Conservation (phyloP, 92 coral and sea anemone species). For the Chrysogorgia sp. region DNA sequence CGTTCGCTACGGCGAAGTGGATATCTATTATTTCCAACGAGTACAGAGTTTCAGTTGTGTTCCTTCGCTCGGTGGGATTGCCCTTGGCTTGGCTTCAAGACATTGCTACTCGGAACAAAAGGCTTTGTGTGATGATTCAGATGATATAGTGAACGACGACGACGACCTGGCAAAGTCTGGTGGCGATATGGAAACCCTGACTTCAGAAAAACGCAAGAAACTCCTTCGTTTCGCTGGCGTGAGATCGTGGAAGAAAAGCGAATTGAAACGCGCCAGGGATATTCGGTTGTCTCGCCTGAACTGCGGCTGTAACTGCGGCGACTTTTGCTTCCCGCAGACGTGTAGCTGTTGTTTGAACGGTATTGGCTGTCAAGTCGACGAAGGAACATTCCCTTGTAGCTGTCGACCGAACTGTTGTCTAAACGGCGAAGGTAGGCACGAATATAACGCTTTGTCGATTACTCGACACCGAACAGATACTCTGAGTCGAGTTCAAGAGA, state of each 20-base stretch:
- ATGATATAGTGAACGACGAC: not conserved
- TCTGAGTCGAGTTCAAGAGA: conserved; percentile 17
- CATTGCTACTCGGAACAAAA: conserved; percentile 76
- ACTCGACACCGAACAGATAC: conserved; percentile 87
- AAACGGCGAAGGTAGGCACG: conserved; percentile 83
- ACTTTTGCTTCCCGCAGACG: conserved; percentile 83
- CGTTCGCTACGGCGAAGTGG: conserved; percentile 82
- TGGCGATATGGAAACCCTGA: conserved; percentile 58
- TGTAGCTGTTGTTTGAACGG: conserved; percentile 93
- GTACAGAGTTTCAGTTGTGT: conserved; percentile 91
- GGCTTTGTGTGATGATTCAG: not conserved
- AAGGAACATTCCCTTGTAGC: conserved; percentile 94
- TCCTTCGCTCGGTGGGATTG: conserved; percentile 91
- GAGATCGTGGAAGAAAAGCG: conserved; percentile 74
- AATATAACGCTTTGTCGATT: conserved; percentile 75
- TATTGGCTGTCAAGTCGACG: conserved; percentile 94
- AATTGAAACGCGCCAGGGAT: conserved; percentile 80
- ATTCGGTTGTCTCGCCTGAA: conserved; percentile 83
- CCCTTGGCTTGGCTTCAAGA: conserved; percentile 88
- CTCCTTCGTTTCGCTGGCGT: conserved; percentile 85
- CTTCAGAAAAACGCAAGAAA: conserved; percentile 74
- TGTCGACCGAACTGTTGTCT: conserved; percentile 85
- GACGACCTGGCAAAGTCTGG: not conserved
- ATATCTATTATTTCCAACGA: conserved; percentile 84
- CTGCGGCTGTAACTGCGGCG: conserved; percentile 95